Evolutionary conservation across 1,140 invertebrate genomes (phyloP).

Genomic region (Aplysia californica): DNA sequence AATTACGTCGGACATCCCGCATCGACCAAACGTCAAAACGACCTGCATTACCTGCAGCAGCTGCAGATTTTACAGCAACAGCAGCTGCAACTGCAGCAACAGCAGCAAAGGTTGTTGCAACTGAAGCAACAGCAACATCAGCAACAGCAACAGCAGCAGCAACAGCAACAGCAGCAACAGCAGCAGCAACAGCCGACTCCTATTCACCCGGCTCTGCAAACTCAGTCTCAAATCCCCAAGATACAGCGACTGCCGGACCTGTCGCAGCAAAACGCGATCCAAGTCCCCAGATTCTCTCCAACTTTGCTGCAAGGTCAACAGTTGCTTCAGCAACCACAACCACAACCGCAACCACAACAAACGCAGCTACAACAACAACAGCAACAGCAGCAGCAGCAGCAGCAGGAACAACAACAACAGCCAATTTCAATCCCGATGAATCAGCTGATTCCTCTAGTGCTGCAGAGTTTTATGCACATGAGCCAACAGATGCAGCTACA

Average conservation of each 20-base stretch:
- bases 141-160: too few relatives aligned
- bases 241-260: neutral
- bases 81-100: too few relatives aligned
- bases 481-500: neutral
- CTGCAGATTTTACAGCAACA: too few relatives aligned
- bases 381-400: neutral
- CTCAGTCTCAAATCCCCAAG: neutral
- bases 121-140: too few relatives aligned
- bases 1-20: too few relatives aligned
- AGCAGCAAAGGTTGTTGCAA: too few relatives aligned
- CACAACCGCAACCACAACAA: neutral
- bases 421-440: neutral
- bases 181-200: too few relatives aligned
- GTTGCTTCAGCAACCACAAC: neutral
- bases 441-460: neutral
- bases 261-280: neutral
- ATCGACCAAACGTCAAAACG: too few relatives aligned
- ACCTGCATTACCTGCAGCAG: too few relatives aligned
- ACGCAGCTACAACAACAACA: neutral
- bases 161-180: too few relatives aligned
- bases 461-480: neutral
- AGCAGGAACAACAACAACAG: neutral
- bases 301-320: neutral
- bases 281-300: neutral
- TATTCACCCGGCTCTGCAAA: neutral